Evolutionary conservation across 1,140 invertebrate species (phyloP).

Genomic region (Uloborus diversus): DNA sequence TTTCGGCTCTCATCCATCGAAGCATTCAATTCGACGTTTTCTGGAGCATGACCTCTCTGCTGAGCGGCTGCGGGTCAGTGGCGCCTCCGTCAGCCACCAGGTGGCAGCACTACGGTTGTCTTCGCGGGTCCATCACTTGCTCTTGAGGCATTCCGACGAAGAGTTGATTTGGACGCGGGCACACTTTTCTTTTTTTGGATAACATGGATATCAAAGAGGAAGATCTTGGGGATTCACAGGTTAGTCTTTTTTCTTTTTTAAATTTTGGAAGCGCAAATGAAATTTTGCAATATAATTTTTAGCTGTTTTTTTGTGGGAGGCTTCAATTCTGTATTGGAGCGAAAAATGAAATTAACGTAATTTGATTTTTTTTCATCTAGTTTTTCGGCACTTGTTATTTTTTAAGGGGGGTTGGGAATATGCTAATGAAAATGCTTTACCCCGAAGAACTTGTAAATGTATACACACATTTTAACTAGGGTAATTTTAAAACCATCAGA

Average conservation of each 20-base stretch:
- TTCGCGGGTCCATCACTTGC: background rate
- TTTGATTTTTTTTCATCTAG: too few species aligned
- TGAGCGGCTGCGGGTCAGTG: constrained; percentile 20
- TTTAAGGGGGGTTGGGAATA: too few species aligned
- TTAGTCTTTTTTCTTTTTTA: background rate
- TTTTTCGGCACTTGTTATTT: too few species aligned
- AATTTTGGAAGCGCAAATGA: background rate
- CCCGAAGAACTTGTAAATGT: too few species aligned
- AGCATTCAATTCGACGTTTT: background rate
- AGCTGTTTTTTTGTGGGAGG: background rate
- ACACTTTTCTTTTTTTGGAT: background rate
- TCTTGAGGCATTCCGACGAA: background rate
- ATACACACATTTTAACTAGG: too few species aligned
- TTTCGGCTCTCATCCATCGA: too few species aligned
- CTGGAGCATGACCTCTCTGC: constrained; percentile 26
- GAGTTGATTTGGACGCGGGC: background rate
- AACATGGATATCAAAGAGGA: constrained; percentile 45
- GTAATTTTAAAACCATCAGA: too few species aligned
- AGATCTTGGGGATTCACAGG: constrained; percentile 15
- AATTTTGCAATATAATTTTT: background rate
- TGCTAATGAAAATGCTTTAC: too few species aligned
- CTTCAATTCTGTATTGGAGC: background rate
- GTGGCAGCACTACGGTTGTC: constrained; percentile 20
- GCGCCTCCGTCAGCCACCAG: background rate
- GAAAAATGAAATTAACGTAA: too few species aligned